Conservation (phyloP, 2,113 vertebrate species). For the Phyllostomus hastatus region DNA sequence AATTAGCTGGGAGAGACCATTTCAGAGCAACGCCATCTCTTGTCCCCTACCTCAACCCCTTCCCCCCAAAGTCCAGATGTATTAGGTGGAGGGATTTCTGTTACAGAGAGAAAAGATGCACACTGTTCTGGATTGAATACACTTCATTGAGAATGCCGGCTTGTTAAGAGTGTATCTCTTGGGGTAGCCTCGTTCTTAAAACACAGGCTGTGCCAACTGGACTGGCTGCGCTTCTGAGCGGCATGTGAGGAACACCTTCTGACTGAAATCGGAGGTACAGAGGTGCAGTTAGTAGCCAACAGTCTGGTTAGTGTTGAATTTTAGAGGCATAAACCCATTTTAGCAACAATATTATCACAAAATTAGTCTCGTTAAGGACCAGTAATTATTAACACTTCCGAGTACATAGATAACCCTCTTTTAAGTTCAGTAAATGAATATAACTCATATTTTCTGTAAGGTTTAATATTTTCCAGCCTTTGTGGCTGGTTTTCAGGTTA, state of each 20-base stretch:
- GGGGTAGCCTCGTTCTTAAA: not conserved
- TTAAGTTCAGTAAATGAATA: constrained; percentile 34
- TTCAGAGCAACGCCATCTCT: not conserved
- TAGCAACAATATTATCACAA: constrained; percentile 7
- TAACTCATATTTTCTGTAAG: not conserved
- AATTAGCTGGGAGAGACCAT: not conserved
- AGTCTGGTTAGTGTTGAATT: constrained; percentile 26
- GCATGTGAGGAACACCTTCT: not conserved
- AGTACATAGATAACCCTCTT: not conserved
- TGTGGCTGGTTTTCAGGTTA: constrained; percentile 23
- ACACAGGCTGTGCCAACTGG: not conserved
- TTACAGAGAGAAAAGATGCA: not conserved
- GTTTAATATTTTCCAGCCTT: constrained; percentile 13
- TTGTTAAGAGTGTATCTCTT: not conserved
- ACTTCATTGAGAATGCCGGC: not conserved
- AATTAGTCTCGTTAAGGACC: constrained; percentile 35
- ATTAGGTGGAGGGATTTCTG: not conserved
- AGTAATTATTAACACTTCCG: constrained; percentile 13
- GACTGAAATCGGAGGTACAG: not conserved
- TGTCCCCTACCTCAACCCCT: not conserved
- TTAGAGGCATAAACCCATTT: constrained; percentile 50
- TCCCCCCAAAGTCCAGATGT: not conserved
- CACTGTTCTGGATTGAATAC: not conserved
- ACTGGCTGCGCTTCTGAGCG: not conserved
- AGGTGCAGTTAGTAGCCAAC: not conserved